Evolutionary conservation across 2,888 invertebrate species (phyloP).

Genomic region (Melanophora roralis): DNA sequence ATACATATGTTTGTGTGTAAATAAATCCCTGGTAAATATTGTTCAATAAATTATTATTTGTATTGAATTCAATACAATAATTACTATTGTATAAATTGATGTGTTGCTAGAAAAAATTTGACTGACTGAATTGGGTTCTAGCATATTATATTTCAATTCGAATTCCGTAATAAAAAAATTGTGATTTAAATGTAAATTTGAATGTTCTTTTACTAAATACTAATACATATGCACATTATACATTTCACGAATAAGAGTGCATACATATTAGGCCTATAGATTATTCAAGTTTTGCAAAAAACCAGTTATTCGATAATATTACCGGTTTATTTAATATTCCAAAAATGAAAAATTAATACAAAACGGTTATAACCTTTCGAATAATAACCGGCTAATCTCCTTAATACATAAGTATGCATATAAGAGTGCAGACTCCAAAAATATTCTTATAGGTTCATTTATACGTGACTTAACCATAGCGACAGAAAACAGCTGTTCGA

Average conservation of each 20-base stretch:
- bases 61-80: constrained; percentile 49
- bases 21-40: constrained; percentile 38
- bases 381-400: too few relatives aligned
- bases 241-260: too few relatives aligned
- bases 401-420: neutral
- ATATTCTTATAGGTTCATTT: too few relatives aligned
- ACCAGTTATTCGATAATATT: too few relatives aligned
- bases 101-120: constrained; percentile 10
- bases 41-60: constrained; percentile 57
- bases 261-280: too few relatives aligned
- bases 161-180: constrained; percentile 60
- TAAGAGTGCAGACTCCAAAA: constrained; percentile 70
- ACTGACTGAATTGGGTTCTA: constrained; percentile 18
- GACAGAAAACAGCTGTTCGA: too few relatives aligned
- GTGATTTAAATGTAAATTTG: neutral
- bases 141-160: constrained; percentile 73
- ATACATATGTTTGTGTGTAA: neutral
- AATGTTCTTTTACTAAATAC: neutral
- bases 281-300: too few relatives aligned
- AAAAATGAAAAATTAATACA: too few relatives aligned
- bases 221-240: neutral
- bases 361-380: too few relatives aligned
- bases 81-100: constrained; percentile 4
- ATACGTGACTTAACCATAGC: too few relatives aligned
- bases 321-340: too few relatives aligned